Percentiles rank a stretch among this genome's conserved stretches.
These are phyloP conservation scores for Conopomorpha cramerella DNA, from an alignment of 1,140 invertebrate genomes.

Conservation along the genomic window DNA sequence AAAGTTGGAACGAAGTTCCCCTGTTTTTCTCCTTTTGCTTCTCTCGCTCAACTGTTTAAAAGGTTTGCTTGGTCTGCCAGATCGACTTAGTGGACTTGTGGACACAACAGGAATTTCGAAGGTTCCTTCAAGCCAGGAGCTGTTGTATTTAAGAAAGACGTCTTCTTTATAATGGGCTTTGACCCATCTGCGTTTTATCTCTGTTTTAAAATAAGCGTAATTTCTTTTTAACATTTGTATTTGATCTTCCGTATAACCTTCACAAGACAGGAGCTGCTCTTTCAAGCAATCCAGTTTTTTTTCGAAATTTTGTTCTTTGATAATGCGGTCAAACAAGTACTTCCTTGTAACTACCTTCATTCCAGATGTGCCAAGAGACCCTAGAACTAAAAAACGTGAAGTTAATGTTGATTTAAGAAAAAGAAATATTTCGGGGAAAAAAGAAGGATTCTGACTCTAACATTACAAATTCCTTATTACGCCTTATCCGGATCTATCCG, in stretches of 20 bases:
- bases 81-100: constrained; percentile 7
- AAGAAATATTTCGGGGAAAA: background rate
- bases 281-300: constrained; percentile 2
- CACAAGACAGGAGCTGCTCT: background rate
- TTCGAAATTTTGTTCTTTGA: background rate
- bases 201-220: constrained; percentile 13
- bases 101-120: constrained; percentile 11
- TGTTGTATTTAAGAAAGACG: constrained; percentile 10
- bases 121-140: constrained; percentile 13
- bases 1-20: constrained; percentile 13
- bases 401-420: background rate
- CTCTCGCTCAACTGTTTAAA: constrained; percentile 19
- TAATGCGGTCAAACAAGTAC: constrained; percentile 1
- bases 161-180: constrained; percentile 15
- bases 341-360: constrained; percentile 1
- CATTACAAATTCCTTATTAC: background rate
- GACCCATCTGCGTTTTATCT: constrained; percentile 13
- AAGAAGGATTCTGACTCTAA: background rate
- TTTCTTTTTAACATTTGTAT: constrained; percentile 18
- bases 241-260: background rate
- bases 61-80: constrained; percentile 11
- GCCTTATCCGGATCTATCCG: background rate
- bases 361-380: constrained; percentile 1
- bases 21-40: constrained; percentile 20
- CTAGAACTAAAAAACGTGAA: constrained; percentile 1